Evolutionary conservation across 1,140 invertebrate genomes (phyloP).

Genomic region (Ceratosolen fusciceps): DNA sequence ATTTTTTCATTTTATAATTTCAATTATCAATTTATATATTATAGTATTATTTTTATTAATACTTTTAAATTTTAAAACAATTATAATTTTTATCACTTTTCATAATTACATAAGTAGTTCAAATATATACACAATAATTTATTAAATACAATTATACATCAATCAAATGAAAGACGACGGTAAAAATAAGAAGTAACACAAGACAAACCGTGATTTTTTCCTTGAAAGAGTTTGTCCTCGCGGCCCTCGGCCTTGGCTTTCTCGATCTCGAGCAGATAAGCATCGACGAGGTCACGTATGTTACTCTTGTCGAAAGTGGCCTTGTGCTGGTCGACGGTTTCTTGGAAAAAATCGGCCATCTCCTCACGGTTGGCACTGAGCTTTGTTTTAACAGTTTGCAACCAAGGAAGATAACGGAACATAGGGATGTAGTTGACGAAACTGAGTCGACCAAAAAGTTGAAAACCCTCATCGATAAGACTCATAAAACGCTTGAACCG

Average conservation of each 20-base stretch:
- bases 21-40: no score
- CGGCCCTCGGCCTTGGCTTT: conserved; percentile 82
- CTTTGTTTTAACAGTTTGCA: conserved; percentile 80
- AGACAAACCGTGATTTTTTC: conserved; percentile 81
- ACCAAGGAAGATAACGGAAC: conserved; percentile 82
- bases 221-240: conserved; percentile 81
- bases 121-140: no score
- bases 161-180: neutral
- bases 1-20: no score
- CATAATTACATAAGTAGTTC: no score
- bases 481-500: conserved; percentile 85
- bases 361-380: conserved; percentile 86
- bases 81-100: no score
- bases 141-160: neutral
- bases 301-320: conserved; percentile 81
- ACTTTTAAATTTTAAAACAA: neutral
- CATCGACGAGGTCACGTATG: conserved; percentile 88
- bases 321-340: conserved; percentile 85
- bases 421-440: conserved; percentile 79
- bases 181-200: conserved; percentile 38
- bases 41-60: neutral
- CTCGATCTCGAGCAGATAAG: conserved; percentile 88
- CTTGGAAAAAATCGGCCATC: conserved; percentile 87
- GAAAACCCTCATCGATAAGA: conserved; percentile 91
- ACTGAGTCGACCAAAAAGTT: conserved; percentile 80